A percentile compares a stretch with the other conserved stretches of the same genome.
These are phyloP conservation scores for Netelia fuscicornis DNA, from an alignment of 2,888 invertebrate genomes.

Conservation along the genomic window DNA sequence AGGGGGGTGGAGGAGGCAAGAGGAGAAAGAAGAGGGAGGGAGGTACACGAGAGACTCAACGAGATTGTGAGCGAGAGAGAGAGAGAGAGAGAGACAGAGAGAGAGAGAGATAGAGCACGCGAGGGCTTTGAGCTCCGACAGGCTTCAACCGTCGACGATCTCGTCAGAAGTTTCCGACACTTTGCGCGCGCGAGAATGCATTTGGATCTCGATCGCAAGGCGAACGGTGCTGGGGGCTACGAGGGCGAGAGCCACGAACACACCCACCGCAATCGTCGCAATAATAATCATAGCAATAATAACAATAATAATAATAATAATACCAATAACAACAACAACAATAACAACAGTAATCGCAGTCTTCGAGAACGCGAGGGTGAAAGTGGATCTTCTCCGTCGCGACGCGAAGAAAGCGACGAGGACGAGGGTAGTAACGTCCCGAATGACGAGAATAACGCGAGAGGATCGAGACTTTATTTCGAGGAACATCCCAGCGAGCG, in stretches of 20 bases:
- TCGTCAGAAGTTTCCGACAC: slow-evolving; percentile 68
- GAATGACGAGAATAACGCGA: slow-evolving; percentile 4
- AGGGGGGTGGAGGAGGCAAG: slow-evolving; percentile 38
- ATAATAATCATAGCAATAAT: slow-evolving; percentile 26
- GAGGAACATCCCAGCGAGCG: slow-evolving; percentile 30
- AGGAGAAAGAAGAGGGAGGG: slow-evolving; percentile 17
- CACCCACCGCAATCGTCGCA: background rate
- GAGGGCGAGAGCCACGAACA: slow-evolving; percentile 45
- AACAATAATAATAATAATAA: slow-evolving; percentile 34
- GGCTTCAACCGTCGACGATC: slow-evolving; percentile 46
- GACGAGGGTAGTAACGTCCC: background rate
- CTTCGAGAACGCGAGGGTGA: slow-evolving; percentile 54
- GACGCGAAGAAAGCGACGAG: background rate
- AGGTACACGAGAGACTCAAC: slow-evolving; percentile 35
- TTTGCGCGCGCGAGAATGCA: slow-evolving; percentile 68
- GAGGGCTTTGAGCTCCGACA: slow-evolving; percentile 42
- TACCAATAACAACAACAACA: slow-evolving; percentile 42
- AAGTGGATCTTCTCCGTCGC: slow-evolving; percentile 21
- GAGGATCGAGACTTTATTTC: background rate
- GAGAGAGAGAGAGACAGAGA: slow-evolving; percentile 37
- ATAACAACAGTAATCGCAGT: slow-evolving; percentile 28
- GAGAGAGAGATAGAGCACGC: slow-evolving; percentile 42
- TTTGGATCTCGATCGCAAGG: slow-evolving; percentile 64
- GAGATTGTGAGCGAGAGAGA: slow-evolving; percentile 18
- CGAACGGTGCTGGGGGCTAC: slow-evolving; percentile 50